These are phyloP conservation scores for Agrochola lychnidis DNA, from an alignment of 2,888 invertebrate species.

Conservation along the genomic window DNA sequence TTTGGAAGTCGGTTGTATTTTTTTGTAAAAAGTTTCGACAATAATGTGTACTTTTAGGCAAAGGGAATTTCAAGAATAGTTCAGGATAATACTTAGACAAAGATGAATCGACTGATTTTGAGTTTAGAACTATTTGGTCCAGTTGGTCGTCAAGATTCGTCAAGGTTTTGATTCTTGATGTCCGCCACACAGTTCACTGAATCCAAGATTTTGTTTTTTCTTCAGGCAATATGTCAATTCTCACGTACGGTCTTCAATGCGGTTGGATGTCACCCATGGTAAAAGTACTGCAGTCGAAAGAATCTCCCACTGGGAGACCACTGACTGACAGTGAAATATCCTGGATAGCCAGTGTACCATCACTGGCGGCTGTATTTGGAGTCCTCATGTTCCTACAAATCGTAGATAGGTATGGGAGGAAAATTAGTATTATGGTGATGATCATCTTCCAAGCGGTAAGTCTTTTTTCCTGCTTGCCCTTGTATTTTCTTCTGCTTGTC, in stretches of 20 bases:
- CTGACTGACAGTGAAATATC: constrained; percentile 80
- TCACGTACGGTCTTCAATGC: constrained; percentile 83
- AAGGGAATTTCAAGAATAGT: neutral
- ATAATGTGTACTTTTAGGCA: neutral
- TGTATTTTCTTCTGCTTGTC: no score
- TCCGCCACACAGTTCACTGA: no score
- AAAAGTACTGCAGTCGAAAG: constrained; percentile 77
- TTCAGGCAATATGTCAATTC: constrained; percentile 81
- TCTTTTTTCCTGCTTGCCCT: neutral
- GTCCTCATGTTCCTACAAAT: constrained; percentile 80
- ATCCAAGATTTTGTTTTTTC: neutral
- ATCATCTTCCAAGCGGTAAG: constrained; percentile 86
- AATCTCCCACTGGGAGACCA: constrained; percentile 77
- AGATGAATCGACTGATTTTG: neutral
- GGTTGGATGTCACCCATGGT: constrained; percentile 87
- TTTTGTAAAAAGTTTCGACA: neutral
- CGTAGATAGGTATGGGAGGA: constrained; percentile 84
- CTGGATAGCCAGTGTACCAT: constrained; percentile 84
- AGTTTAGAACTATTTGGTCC: neutral
- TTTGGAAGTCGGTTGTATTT: no score
- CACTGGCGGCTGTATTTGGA: constrained; percentile 80
- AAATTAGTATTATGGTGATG: constrained; percentile 79
- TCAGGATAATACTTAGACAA: neutral
- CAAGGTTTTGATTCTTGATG: no score
- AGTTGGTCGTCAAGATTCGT: neutral